Evolutionary conservation across 2,113 vertebrate genomes (phyloP).

Genomic region (Seriola rivoliana): DNA sequence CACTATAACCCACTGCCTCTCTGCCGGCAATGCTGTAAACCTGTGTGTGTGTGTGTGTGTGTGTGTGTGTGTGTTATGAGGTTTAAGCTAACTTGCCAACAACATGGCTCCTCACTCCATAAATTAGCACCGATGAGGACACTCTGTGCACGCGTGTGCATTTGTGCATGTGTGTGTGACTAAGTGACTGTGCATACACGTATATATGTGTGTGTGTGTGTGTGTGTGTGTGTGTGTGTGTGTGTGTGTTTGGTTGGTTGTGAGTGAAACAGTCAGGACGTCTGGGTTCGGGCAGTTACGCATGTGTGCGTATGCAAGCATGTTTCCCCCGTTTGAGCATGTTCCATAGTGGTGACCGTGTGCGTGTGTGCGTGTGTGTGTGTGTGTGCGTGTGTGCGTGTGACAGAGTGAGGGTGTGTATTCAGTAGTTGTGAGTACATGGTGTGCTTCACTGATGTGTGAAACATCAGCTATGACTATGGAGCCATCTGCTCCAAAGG

Average conservation of each 20-base stretch:
- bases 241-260: neutral
- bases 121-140: conserved; percentile 67
- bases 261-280: neutral
- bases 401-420: conserved; percentile 9
- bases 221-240: neutral
- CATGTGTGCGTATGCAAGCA: conserved; percentile 13
- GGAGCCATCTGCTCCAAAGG: conserved; percentile 77
- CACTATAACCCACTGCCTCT: conserved; percentile 44
- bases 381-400: conserved; percentile 17
- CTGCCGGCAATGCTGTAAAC: neutral
- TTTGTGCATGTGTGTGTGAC: neutral
- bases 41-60: conserved; percentile 19
- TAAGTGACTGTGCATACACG: conserved; percentile 3
- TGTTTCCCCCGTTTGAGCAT: conserved; percentile 13
- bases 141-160: conserved; percentile 26
- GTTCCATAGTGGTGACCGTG: conserved; percentile 35
- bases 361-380: conserved; percentile 29
- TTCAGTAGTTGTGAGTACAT: conserved; percentile 70
- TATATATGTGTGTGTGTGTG: neutral
- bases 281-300: conserved; percentile 1
- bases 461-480: conserved; percentile 83
- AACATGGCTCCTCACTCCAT: conserved; percentile 62
- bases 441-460: conserved; percentile 78
- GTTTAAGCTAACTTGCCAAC: conserved; percentile 34
- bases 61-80: conserved; percentile 8